Conservation (phyloP, 2,113 vertebrate species). For the Gnathonemus longibarbis region DNA sequence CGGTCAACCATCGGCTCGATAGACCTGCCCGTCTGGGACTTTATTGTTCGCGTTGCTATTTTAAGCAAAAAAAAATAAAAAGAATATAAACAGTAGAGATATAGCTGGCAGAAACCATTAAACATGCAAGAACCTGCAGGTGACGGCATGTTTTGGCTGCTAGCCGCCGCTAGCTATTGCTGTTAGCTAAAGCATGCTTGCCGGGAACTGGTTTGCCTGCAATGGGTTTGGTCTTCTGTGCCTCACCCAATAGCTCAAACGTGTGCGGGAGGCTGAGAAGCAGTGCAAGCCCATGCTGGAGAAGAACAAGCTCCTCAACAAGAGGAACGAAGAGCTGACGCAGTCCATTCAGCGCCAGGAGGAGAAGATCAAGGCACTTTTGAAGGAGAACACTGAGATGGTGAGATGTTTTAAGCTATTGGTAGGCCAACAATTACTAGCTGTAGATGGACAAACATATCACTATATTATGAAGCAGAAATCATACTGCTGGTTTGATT, state of each 20-base stretch:
- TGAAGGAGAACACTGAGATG: conserved; percentile 93
- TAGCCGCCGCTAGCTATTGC: neutral
- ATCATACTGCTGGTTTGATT: neutral
- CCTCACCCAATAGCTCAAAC: conserved; percentile 72
- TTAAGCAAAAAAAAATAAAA: neutral
- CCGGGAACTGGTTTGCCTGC: neutral
- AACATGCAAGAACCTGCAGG: neutral
- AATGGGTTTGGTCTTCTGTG: neutral
- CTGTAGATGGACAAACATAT: neutral
- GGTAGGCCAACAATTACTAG: neutral
- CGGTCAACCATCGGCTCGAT: neutral
- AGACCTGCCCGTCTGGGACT: neutral
- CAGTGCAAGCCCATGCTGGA: conserved; percentile 95
- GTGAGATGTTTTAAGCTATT: conserved; percentile 51
- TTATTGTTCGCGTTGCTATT: neutral
- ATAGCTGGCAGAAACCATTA: neutral
- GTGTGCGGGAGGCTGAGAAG: conserved; percentile 88
- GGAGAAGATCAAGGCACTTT: conserved; percentile 81
- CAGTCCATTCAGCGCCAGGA: conserved; percentile 88
- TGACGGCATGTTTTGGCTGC: neutral
- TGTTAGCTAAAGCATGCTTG: neutral
- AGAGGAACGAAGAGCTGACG: conserved; percentile 91
- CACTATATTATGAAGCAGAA: neutral
- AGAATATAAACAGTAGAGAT: neutral
- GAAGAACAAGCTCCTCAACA: conserved; percentile 90